phyloP scores from a whole-genome alignment of 2,888 invertebrate genomes.

The Eristalinus aeneus region DNA sequence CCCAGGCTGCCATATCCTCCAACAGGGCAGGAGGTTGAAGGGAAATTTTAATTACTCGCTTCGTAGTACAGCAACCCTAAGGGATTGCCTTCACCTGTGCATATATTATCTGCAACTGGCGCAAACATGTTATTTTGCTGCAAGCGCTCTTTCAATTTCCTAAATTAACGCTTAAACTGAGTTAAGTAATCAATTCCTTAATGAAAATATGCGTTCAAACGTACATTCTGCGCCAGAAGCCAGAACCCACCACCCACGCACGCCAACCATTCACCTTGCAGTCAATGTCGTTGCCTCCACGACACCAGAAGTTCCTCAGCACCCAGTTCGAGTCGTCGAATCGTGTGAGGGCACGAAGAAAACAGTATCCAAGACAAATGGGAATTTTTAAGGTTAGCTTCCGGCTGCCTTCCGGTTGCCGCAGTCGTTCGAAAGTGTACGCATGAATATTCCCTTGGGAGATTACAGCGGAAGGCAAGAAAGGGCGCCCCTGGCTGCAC shows the following conservation, averaged over 20 bases:
- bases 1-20: too few species aligned
- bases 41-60: background rate
- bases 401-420: background rate
- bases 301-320: too few species aligned
- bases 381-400: background rate
- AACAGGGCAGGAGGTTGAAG: too few species aligned
- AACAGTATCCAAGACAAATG: background rate
- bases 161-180: background rate
- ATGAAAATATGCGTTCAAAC: too few species aligned
- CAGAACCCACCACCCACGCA: too few species aligned
- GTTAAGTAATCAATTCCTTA: too few species aligned
- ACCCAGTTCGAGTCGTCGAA: too few species aligned
- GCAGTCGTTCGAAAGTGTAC: background rate
- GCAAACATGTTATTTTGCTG: background rate
- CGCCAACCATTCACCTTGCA: too few species aligned
- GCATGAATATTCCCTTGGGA: background rate
- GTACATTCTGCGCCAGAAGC: too few species aligned
- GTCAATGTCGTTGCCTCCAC: too few species aligned
- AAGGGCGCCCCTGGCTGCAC: background rate
- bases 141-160: background rate
- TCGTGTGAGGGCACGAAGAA: background rate
- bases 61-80: background rate
- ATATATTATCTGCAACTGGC: background rate
- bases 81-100: background rate
- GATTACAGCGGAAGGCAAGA: background rate